Percentiles rank a stretch among this genome's conserved stretches.
phyloP scores from a whole-genome alignment of 2,888 invertebrate species.

The Muscina levida region DNA sequence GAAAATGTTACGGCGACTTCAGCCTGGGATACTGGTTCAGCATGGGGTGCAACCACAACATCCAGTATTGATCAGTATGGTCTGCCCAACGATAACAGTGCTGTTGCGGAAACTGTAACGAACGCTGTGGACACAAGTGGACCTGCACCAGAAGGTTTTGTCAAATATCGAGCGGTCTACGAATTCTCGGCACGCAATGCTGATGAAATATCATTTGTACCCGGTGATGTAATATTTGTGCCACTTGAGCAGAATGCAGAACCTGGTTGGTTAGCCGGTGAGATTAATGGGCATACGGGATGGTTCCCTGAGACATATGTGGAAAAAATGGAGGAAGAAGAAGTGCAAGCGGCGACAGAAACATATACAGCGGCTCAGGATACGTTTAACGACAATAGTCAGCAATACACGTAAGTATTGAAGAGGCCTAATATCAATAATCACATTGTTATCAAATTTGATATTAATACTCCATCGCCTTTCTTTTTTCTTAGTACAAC shows the following conservation, averaged over 20 bases:
- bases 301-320: constrained; percentile 99
- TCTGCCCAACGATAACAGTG: constrained; percentile 74
- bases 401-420: constrained; percentile 81
- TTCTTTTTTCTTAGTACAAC: constrained; percentile 45
- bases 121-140: constrained; percentile 72
- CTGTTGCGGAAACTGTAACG: constrained; percentile 64
- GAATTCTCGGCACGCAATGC: constrained; percentile 95
- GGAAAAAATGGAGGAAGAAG: constrained; percentile 84
- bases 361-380: constrained; percentile 69
- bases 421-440: not conserved
- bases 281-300: constrained; percentile 92
- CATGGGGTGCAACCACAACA: constrained; percentile 68
- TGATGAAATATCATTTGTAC: constrained; percentile 95
- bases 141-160: constrained; percentile 81
- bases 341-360: constrained; percentile 61
- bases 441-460: not conserved
- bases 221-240: constrained; percentile 93
- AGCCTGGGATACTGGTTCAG: constrained; percentile 81
- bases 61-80: constrained; percentile 72
- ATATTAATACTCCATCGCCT: not conserved
- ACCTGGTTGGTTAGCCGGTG: constrained; percentile 98
- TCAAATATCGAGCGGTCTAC: constrained; percentile 93
- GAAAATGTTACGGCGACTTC: constrained; percentile 77
- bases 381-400: constrained; percentile 76
- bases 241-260: constrained; percentile 91